Base-by-base conservation (phyloP, 2,113 vertebrate genomes). In the Procavia capensis region DNA sequence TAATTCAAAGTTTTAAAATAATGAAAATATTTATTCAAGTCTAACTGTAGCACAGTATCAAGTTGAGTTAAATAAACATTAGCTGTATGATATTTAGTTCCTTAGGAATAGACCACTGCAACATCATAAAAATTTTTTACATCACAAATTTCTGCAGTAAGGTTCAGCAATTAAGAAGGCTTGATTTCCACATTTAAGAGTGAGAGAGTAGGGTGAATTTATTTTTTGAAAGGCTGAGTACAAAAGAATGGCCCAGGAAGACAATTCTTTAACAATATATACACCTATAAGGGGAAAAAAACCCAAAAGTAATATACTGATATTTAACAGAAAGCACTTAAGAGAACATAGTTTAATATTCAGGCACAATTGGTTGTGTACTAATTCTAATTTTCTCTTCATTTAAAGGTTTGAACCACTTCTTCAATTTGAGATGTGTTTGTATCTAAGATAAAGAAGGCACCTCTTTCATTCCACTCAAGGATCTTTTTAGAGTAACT, bases 1-100 rank as follows among this genome's bases (percentile, higher is more conserved):
- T 76, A 95, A 75, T 76, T 91, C 93, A 95, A 96, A 95, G 85
- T 90, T 96, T 74, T 63, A 93, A 97, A 97, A 82, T 97, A 96
- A 98, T 70, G 96, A 98, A 98, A 98, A 98, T 97, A 98, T 98
- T 98, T 98, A 98, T 98, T 98, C 90, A 98, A 98, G 97, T 96
- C 97, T 98, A 98, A 98, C 96, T 96, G 96, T 93, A 97, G 96
- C 97, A 98, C 95, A 98, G 96, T 97, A 97, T 97, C 97, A 95
- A 96, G 76, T 85, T 92, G 95, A 98, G 96, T 98, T 98, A 98
- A 98, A 98, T 98, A 98, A 98, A 98, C 97, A 96, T 93, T 97
- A 98, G 97, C 95, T 98, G 96, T 98, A 97, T 97, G 97, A 97
- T 97, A 97, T 34, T 97, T 87, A 86, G 94, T 98, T 98, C 96